Evolutionary conservation across 2,888 invertebrate genomes (phyloP), one percentile per base, ranked within the genome.

Genomic region (Tipula lateralis): DNA sequence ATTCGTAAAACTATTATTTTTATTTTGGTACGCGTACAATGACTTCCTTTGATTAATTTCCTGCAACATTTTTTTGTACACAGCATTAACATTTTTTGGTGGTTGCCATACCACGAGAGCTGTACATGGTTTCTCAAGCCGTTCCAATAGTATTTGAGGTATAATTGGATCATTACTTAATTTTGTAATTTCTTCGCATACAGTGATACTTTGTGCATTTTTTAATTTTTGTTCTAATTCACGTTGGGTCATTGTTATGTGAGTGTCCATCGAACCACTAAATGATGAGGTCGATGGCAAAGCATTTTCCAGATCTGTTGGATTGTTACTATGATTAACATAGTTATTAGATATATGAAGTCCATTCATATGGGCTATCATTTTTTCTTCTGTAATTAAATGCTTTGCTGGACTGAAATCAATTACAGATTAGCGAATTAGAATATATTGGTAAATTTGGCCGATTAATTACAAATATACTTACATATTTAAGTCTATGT

Each of bases 101-200:
- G 96, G 96, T 88, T 95, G 94, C 96, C 96, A 96, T 9, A 96
- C 92, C 1, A 96, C 95, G 86, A 96, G 88, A 2, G 96, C 96
- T 90, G 95, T 95, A 87, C 94, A 94, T 0, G 95, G 95, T 88
- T 93, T 93, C 87, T 94, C 93, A 87, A 93, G 90, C 88, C 92
- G 93, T 87, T 92, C 91, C 85, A 95, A 89, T 66, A 96, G 89
- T 13, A 93, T 91, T 50, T 93, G 91, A 0, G 96, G 96, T 86
- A 96, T 88, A 83, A 94, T 91, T 0, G 93, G 92, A 85, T 94
- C 94, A 86, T 92, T 92, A 85, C 86, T 86, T 83, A 94, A 87
- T 87, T 92, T 93, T 87, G 92, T 93, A 82, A 96, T 90, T 89
- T 95, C 95, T 24, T 95, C 95, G 2, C 95, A 95, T 84, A 96